Percentiles rank a stretch among this genome's conserved stretches.
Evolutionary conservation across 2,113 vertebrate species (phyloP).

Genomic region (Struthidea cinerea): DNA sequence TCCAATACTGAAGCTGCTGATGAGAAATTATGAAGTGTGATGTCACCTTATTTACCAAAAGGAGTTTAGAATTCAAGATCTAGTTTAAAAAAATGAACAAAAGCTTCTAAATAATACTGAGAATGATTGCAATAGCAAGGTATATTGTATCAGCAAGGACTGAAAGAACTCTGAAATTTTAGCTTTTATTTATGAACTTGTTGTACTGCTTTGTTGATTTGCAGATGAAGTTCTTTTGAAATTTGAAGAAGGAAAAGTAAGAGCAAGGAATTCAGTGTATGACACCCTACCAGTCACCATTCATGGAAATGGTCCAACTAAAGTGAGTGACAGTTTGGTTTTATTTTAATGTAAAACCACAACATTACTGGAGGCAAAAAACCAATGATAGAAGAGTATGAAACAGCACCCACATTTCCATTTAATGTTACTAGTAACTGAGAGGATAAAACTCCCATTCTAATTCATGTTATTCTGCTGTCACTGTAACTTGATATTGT

Average conservation of each 20-base stretch:
- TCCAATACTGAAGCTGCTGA: background rate
- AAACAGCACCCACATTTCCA: background rate
- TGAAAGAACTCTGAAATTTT: background rate
- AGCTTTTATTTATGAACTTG: background rate
- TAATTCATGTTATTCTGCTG: background rate
- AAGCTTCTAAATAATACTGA: background rate
- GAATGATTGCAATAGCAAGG: background rate
- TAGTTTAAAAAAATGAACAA: background rate
- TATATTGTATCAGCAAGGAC: background rate
- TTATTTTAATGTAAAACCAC: background rate
- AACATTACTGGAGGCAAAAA: background rate
- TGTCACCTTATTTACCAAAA: background rate
- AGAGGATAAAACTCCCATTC: background rate
- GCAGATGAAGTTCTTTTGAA: slow-evolving; percentile 93
- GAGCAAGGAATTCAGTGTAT: slow-evolving; percentile 88
- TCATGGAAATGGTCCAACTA: slow-evolving; percentile 94
- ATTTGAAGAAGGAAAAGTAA: slow-evolving; percentile 87
- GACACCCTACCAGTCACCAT: slow-evolving; percentile 86
- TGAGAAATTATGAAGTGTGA: background rate
- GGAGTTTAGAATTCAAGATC: background rate
- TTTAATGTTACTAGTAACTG: background rate
- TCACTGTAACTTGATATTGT: background rate
- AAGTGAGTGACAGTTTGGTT: slow-evolving; percentile 76
- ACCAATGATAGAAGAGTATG: background rate
- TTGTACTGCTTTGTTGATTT: background rate